A percentile compares a stretch with the other conserved stretches of the same genome.
Conservation (phyloP, 2,888 invertebrate genomes). For the Leptogaster cylindrica region DNA sequence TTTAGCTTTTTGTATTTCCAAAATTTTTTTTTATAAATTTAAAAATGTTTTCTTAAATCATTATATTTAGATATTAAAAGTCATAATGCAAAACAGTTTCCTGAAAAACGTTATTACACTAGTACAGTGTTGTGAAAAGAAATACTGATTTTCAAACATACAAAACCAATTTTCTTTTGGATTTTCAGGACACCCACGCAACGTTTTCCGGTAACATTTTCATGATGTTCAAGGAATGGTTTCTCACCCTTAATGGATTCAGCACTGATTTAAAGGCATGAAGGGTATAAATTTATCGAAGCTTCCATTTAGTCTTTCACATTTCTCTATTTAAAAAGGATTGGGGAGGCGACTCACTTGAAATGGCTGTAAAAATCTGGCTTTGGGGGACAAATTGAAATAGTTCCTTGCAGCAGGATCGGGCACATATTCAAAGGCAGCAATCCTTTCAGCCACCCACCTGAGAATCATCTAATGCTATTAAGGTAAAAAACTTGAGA, state of each 20-base stretch:
- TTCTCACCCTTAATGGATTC: conserved; percentile 59
- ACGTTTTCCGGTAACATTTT: conserved; percentile 60
- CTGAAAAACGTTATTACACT: too few species aligned
- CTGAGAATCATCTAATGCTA: conserved; percentile 55
- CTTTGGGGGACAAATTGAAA: conserved; percentile 62
- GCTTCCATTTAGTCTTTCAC: conserved; percentile 13
- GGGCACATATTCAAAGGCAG: conserved; percentile 63
- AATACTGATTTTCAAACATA: too few species aligned
- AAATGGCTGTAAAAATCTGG: conserved; percentile 61
- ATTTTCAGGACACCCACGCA: too few species aligned
- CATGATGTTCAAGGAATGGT: conserved; percentile 60
- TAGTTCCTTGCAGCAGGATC: conserved; percentile 62
- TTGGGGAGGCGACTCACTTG: conserved; percentile 62
- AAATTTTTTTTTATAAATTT: too few species aligned
- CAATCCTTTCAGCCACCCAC: conserved; percentile 55
- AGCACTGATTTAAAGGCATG: conserved; percentile 58
- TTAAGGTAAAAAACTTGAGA: conserved; percentile 55
- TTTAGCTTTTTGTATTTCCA: too few species aligned
- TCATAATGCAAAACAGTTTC: too few species aligned
- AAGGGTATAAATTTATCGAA: conserved; percentile 2
- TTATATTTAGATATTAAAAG: too few species aligned
- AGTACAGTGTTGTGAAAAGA: too few species aligned
- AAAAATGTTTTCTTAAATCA: too few species aligned
- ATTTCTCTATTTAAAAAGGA: conserved; percentile 49
- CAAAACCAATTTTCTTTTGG: too few species aligned